Conservation (phyloP, 2,797 vertebrate species). For the Acanthiza pusilla region DNA sequence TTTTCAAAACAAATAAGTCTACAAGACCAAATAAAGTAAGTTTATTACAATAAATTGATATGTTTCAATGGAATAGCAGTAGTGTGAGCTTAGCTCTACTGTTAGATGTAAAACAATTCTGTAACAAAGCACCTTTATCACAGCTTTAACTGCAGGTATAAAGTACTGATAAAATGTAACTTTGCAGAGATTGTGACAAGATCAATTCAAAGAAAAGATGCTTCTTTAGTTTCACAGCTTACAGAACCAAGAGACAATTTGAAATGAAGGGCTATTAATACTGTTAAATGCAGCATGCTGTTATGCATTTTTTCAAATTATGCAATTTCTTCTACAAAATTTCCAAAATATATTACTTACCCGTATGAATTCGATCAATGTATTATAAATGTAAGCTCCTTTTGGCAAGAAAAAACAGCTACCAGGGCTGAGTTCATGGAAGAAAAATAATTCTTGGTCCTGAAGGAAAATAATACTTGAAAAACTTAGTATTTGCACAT, state of each 20-base stretch:
- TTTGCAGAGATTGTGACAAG: background rate
- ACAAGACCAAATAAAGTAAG: background rate
- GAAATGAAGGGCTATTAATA: background rate
- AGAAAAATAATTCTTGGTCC: slow-evolving; percentile 98
- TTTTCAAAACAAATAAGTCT: background rate
- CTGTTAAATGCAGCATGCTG: background rate
- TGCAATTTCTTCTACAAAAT: background rate
- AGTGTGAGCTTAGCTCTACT: background rate
- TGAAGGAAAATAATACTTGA: slow-evolving; percentile 43
- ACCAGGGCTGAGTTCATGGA: slow-evolving; percentile 96
- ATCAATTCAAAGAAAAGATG: background rate
- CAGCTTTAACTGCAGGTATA: background rate
- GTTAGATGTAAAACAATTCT: background rate
- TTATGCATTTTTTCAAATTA: background rate
- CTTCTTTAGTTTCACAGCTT: background rate
- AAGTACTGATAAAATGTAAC: background rate
- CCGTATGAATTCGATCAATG: slow-evolving; percentile 89
- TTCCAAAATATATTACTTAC: slow-evolving; percentile 76
- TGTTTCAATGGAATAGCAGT: background rate
- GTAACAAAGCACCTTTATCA: background rate
- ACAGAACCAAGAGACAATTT: background rate
- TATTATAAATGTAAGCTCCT: slow-evolving; percentile 93
- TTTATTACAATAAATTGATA: background rate
- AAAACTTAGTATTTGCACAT: background rate
- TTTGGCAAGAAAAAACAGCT: slow-evolving; percentile 98